A percentile compares a stretch with the other conserved stretches of the same genome.
phyloP scores from a whole-genome alignment of 2,797 vertebrate species.

The Sus cebifrons region DNA sequence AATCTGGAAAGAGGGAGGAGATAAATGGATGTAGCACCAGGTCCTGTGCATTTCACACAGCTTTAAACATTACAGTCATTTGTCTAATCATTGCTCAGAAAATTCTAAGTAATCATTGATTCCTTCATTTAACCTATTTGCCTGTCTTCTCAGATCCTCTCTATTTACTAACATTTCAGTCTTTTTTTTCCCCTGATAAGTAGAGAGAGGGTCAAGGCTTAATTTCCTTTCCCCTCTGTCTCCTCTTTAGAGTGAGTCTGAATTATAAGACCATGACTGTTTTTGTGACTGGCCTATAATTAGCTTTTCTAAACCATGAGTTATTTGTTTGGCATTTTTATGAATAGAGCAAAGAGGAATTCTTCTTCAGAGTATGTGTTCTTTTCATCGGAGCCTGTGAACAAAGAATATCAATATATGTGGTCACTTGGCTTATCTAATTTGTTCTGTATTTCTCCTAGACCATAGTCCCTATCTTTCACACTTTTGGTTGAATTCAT shows the following conservation, averaged over 20 bases:
- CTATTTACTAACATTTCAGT: neutral
- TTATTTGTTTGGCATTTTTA: neutral
- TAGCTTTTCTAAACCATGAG: neutral
- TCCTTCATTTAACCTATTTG: neutral
- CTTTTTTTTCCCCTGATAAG: neutral
- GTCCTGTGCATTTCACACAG: neutral
- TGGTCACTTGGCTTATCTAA: neutral
- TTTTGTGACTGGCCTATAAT: conserved; percentile 49
- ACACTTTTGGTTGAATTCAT: conserved; percentile 1
- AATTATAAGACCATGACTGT: conserved; percentile 40
- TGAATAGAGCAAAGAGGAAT: conserved; percentile 18
- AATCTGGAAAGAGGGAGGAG: neutral
- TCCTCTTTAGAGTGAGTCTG: conserved; percentile 14
- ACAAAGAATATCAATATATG: neutral
- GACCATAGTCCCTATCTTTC: neutral
- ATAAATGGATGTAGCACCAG: neutral
- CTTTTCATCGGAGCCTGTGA: conserved; percentile 18
- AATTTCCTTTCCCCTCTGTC: conserved; percentile 44
- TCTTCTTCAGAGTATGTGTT: neutral
- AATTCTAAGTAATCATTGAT: neutral
- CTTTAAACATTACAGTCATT: neutral
- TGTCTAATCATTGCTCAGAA: neutral
- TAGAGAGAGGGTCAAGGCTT: neutral
- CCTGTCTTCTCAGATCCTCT: neutral
- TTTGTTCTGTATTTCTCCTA: conserved; percentile 21